Conservation (phyloP, 2,797 vertebrate species). For the Cynopterus sphinx region DNA sequence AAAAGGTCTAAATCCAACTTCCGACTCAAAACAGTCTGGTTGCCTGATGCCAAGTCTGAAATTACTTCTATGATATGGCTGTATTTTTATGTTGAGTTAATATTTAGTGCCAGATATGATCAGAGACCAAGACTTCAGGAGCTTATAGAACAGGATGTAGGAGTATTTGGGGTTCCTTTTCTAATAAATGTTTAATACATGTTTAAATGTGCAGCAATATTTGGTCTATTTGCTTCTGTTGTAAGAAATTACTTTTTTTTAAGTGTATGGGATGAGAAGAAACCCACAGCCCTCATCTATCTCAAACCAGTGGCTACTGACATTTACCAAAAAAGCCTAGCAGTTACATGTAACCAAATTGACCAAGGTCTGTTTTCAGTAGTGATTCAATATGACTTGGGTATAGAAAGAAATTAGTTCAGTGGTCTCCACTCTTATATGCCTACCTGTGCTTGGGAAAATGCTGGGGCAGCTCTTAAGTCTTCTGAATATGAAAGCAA, state of each 20-base stretch:
- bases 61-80: background rate
- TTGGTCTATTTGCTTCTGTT: background rate
- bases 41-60: background rate
- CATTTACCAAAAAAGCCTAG: background rate
- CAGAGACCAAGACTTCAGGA: background rate
- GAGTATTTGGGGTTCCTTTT: background rate
- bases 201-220: background rate
- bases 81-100: background rate
- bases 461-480: background rate
- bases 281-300: background rate
- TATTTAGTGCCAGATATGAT: background rate
- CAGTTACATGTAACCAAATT: background rate
- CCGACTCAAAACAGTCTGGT: background rate
- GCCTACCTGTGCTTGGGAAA: background rate
- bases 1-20: background rate
- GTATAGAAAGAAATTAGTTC: background rate
- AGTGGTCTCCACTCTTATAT: background rate
- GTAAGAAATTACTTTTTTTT: background rate
- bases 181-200: background rate
- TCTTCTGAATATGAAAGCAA: background rate
- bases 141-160: background rate
- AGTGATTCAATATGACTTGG: background rate
- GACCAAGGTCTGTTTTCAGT: background rate
- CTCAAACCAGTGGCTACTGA: background rate
- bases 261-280: background rate